Percentiles rank a stretch among this genome's conserved stretches.
These are phyloP conservation scores for Oegoconia quadripuncta DNA, from an alignment of 2,888 invertebrate genomes.

Conservation along the genomic window DNA sequence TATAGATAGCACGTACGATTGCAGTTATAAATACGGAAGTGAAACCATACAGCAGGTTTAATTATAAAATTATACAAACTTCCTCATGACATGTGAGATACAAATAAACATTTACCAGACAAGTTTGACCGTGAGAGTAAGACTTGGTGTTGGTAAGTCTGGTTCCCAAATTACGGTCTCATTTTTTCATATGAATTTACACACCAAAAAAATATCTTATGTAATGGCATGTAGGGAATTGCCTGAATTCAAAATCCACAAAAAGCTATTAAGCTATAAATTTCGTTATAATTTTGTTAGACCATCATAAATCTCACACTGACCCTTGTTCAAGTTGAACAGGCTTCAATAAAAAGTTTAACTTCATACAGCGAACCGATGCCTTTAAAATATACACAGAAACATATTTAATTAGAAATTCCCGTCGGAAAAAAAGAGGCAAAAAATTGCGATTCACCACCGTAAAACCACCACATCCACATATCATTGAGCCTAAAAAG, in stretches of 20 bases:
- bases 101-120: background rate
- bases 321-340: background rate
- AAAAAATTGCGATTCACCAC: conserved; percentile 1
- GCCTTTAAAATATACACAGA: too few species aligned
- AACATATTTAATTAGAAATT: conserved; percentile 4
- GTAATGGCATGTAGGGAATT: too few species aligned
- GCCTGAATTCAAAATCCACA: too few species aligned
- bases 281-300: too few species aligned
- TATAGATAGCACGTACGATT: conserved; percentile 30
- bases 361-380: too few species aligned
- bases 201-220: too few species aligned
- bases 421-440: conserved; percentile 1
- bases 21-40: conserved; percentile 40
- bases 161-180: too few species aligned
- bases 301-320: background rate
- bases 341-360: background rate
- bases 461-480: conserved; percentile 6
- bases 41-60: conserved; percentile 18
- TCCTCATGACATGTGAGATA: conserved; percentile 19
- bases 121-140: too few species aligned
- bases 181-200: too few species aligned
- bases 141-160: too few species aligned
- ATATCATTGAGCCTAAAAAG: conserved; percentile 9
- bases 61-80: conserved; percentile 26
- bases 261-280: too few species aligned